phyloP scores from a whole-genome alignment of 1,140 invertebrate genomes.

The Temnothorax curvispinosus region DNA sequence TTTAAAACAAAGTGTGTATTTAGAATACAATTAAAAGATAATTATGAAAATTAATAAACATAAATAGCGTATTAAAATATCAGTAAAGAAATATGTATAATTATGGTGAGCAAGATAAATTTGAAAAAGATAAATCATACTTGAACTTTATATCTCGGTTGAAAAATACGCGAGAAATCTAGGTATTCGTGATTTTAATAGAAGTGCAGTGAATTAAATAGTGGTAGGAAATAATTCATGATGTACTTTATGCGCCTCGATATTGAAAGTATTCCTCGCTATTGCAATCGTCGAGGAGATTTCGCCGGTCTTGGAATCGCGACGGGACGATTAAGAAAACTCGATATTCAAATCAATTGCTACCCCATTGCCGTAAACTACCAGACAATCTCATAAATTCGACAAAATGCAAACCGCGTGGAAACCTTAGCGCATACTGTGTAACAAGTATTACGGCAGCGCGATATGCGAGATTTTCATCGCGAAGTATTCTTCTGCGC shows the following conservation, averaged over 20 bases:
- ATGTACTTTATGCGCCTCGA: conserved; percentile 19
- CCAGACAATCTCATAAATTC: conserved; percentile 62
- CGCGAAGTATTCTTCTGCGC: conserved; percentile 23
- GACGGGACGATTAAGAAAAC: conserved; percentile 51
- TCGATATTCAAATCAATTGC: conserved; percentile 54
- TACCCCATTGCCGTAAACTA: conserved; percentile 45
- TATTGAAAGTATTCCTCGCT: conserved; percentile 19
- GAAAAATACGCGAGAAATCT: conserved; percentile 29
- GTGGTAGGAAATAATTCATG: conserved; percentile 32
- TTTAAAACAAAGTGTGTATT: neutral
- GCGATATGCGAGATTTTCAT: conserved; percentile 32
- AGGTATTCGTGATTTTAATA: neutral
- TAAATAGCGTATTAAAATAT: neutral
- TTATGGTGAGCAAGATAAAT: neutral
- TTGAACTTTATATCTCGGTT: neutral
- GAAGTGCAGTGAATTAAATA: conserved; percentile 4
- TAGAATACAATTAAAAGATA: neutral
- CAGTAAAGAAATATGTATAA: neutral
- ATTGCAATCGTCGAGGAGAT: neutral
- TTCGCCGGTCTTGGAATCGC: neutral
- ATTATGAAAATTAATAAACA: neutral
- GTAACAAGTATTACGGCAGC: conserved; percentile 6
- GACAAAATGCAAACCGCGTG: conserved; percentile 57
- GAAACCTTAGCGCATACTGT: conserved; percentile 3
- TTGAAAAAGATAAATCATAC: neutral